Conservation (phyloP, 2,797 vertebrate genomes). For the Otolemur crassicaudatus region DNA sequence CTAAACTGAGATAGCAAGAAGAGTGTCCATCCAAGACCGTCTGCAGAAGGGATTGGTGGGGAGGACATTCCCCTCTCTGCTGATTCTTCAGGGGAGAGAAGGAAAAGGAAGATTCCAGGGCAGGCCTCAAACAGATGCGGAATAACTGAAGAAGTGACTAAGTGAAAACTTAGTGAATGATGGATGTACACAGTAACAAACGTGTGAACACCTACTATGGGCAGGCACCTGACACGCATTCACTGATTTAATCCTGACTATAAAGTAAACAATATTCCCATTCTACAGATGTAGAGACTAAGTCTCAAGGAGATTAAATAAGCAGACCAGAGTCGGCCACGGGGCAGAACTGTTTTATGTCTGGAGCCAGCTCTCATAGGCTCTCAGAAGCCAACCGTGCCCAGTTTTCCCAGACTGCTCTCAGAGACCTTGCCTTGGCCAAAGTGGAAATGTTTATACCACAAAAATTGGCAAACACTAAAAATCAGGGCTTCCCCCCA, state of each 20-base stretch:
- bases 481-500: background rate
- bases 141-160: too few species aligned
- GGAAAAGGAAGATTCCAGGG: background rate
- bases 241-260: background rate
- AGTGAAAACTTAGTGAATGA: background rate
- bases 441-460: background rate
- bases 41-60: background rate
- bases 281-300: background rate
- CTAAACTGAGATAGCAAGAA: background rate
- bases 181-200: too few species aligned
- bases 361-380: background rate
- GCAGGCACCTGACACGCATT: rapidly evolving
- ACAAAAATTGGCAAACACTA: background rate
- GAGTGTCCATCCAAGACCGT: too few species aligned
- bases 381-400: background rate
- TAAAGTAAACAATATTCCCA: background rate
- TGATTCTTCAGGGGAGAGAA: background rate
- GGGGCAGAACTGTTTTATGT: rapidly evolving
- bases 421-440: background rate
- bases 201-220: rapidly evolving
- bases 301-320: background rate
- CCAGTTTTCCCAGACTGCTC: background rate
- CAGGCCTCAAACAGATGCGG: background rate
- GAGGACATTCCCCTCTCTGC: background rate
- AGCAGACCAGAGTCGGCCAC: background rate